These are phyloP conservation scores for Lepetodrilus schrolli DNA, from an alignment of 2,888 invertebrate genomes.

Conservation along the genomic window DNA sequence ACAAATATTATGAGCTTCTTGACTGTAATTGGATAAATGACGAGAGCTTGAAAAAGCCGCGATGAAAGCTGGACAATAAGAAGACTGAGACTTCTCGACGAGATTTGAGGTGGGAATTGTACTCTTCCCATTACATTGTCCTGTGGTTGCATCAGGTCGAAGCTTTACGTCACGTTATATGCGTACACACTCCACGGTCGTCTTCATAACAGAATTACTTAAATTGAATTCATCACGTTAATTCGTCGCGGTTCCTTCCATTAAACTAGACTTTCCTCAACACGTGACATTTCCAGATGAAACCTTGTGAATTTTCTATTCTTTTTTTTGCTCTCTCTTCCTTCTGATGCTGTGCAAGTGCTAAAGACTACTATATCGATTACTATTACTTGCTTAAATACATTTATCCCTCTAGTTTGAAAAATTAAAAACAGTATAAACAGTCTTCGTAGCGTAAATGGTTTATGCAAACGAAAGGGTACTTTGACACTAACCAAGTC, in stretches of 20 bases:
- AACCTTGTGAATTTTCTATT: background rate
- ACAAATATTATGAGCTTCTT: conserved; percentile 17
- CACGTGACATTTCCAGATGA: background rate
- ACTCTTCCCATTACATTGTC: background rate
- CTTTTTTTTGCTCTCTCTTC: too few relatives aligned
- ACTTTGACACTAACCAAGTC: too few relatives aligned
- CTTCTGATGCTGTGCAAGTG: too few relatives aligned
- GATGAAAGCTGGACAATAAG: background rate
- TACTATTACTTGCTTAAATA: too few relatives aligned
- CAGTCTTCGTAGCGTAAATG: too few relatives aligned
- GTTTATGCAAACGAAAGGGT: too few relatives aligned
- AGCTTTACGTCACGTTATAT: conserved; percentile 1
- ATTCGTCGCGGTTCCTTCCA: conserved; percentile 7
- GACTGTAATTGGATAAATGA: conserved; percentile 24
- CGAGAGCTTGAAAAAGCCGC: background rate
- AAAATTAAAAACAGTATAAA: too few relatives aligned
- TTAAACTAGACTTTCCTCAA: background rate
- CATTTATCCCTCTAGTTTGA: too few relatives aligned
- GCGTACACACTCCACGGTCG: background rate
- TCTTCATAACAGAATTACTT: conserved; percentile 1
- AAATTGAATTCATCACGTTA: conserved; percentile 21
- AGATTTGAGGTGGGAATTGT: background rate
- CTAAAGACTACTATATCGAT: too few relatives aligned
- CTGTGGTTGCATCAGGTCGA: background rate
- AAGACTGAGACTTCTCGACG: background rate